Conservation (phyloP, 2,797 vertebrate genomes). For the Danio albolineatus region DNA sequence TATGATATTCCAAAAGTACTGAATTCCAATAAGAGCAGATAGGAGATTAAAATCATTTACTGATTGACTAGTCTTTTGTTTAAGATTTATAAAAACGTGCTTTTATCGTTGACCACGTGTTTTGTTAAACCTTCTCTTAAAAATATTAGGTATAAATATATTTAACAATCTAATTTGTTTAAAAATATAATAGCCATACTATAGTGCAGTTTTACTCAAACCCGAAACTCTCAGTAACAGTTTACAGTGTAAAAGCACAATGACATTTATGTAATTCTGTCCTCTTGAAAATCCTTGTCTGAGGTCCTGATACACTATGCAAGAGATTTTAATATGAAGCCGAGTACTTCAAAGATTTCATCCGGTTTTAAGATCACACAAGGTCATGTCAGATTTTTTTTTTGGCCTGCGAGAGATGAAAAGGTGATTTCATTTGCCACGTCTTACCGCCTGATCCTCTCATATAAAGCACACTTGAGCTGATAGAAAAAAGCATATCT, state of each 20-base stretch:
- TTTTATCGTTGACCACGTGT: background rate
- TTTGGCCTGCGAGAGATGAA: slow-evolving; percentile 23
- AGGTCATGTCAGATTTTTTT: background rate
- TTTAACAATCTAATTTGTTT: background rate
- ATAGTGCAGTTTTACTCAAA: background rate
- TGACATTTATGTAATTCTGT: background rate
- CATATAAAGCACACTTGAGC: slow-evolving; percentile 17
- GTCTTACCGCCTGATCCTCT: slow-evolving; percentile 41
- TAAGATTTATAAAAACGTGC: background rate
- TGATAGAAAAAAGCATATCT: slow-evolving; percentile 10
- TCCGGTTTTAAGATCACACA: background rate
- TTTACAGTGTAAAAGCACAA: background rate
- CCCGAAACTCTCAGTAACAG: background rate
- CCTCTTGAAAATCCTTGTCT: slow-evolving; percentile 9
- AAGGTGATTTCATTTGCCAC: slow-evolving; percentile 23
- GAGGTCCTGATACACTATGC: slow-evolving; percentile 8
- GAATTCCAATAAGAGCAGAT: background rate
- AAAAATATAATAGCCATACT: background rate
- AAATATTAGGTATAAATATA: background rate
- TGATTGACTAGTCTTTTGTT: background rate
- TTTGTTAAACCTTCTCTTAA: background rate
- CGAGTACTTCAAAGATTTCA: slow-evolving; percentile 25
- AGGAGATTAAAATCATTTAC: background rate
- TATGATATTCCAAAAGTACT: background rate
- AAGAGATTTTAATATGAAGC: slow-evolving; percentile 30